Evolutionary conservation across 1,140 invertebrate genomes (phyloP).

Genomic region (Solenopsis invicta): DNA sequence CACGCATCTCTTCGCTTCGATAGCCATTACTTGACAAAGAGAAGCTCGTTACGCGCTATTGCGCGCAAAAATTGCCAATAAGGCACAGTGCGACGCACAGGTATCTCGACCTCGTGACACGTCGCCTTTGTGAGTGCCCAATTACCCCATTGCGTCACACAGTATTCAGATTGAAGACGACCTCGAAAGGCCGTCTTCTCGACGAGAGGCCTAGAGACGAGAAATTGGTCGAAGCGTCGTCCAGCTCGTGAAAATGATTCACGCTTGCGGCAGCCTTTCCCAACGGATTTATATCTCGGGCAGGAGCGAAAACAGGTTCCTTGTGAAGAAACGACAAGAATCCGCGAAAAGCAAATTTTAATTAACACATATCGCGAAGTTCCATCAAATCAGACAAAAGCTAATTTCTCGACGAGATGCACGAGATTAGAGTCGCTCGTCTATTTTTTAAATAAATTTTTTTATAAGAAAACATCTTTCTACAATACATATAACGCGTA

Average conservation of each 20-base stretch:
- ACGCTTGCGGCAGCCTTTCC: background rate
- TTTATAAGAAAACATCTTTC: background rate
- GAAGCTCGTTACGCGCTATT: constrained; percentile 59
- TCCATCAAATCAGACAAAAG: background rate
- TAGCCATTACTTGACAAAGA: constrained; percentile 43
- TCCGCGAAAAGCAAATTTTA: background rate
- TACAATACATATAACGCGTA: background rate
- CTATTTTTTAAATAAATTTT: background rate
- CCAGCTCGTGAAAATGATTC: constrained; percentile 38
- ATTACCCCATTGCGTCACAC: constrained; percentile 61
- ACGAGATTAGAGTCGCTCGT: background rate
- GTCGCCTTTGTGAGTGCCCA: constrained; percentile 54
- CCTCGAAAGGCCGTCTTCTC: constrained; percentile 60
- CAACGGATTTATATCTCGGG: background rate
- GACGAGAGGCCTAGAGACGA: background rate
- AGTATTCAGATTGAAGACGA: constrained; percentile 35
- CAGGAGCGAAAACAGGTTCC: background rate
- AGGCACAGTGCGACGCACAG: constrained; percentile 44
- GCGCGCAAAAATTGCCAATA: constrained; percentile 63
- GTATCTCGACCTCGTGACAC: constrained; percentile 57
- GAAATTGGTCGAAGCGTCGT: constrained; percentile 28
- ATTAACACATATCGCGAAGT: background rate
- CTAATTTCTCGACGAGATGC: background rate
- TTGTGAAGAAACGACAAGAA: background rate
- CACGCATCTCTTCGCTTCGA: constrained; percentile 24